phyloP scores from a whole-genome alignment of 2,888 invertebrate genomes.

The Stegana nigrithorax region DNA sequence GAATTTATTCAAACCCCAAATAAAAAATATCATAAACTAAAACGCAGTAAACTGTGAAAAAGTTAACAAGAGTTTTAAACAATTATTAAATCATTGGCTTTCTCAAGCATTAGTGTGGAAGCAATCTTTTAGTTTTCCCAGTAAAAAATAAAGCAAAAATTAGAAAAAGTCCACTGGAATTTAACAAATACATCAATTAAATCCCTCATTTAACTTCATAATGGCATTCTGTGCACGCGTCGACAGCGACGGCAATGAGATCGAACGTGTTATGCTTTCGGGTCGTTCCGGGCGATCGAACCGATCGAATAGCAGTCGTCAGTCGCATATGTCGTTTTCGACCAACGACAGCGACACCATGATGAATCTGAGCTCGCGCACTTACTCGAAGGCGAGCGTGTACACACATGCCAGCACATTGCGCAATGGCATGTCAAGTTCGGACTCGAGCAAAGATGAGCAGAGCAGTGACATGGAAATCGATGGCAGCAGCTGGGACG shows the following conservation, averaged over 20 bases:
- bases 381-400: slow-evolving; percentile 20
- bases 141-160: too few species aligned
- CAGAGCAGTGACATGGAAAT: slow-evolving; percentile 27
- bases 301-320: slow-evolving; percentile 18
- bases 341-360: slow-evolving; percentile 23
- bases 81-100: too few species aligned
- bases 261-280: slow-evolving; percentile 25
- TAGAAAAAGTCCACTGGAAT: too few species aligned
- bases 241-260: slow-evolving; percentile 43
- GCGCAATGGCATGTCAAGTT: neutral
- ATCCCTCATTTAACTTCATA: too few species aligned
- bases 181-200: too few species aligned
- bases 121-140: too few species aligned
- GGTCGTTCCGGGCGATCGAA: neutral
- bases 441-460: slow-evolving; percentile 33
- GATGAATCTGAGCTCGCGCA: slow-evolving; percentile 36
- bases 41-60: too few species aligned
- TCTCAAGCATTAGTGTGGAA: too few species aligned
- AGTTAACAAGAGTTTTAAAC: too few species aligned
- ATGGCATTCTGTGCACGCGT: slow-evolving; percentile 54
- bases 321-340: slow-evolving; percentile 27
- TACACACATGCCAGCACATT: neutral
- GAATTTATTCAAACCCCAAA: too few species aligned
- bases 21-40: too few species aligned
- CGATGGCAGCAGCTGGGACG: slow-evolving; percentile 26